phyloP scores from a whole-genome alignment of 2,888 invertebrate species.

The Didymodactylos carnosus region DNA sequence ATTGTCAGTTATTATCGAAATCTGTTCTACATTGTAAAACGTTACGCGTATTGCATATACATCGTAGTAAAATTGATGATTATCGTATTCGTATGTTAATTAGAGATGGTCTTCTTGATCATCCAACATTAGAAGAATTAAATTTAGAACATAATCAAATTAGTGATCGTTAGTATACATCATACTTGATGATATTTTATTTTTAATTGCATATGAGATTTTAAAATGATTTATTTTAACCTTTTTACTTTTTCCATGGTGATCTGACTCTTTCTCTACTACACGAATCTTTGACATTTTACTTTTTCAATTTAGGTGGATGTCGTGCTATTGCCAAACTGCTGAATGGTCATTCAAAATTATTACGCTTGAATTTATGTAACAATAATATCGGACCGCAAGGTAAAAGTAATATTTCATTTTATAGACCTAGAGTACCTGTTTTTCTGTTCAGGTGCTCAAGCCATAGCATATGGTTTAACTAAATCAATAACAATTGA shows the following conservation, averaged over 20 bases:
- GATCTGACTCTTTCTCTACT: no score
- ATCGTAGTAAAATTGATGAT: slow-evolving; percentile 24
- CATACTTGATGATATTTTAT: background rate
- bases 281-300: no score
- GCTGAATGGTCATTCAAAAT: slow-evolving; percentile 30
- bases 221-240: no score
- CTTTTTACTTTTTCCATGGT: no score
- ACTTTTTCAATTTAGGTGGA: slow-evolving; percentile 17
- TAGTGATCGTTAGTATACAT: slow-evolving; percentile 22
- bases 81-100: slow-evolving; percentile 32
- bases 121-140: slow-evolving; percentile 27
- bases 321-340: slow-evolving; percentile 34
- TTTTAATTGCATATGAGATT: background rate
- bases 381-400: slow-evolving; percentile 30
- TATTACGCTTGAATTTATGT: slow-evolving; percentile 24
- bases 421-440: background rate
- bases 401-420: background rate
- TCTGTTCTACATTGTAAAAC: slow-evolving; percentile 19
- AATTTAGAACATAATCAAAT: slow-evolving; percentile 34
- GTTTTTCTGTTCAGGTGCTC: slow-evolving; percentile 22
- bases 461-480: slow-evolving; percentile 33
- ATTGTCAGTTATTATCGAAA: slow-evolving; percentile 31
- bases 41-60: slow-evolving; percentile 3
- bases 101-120: slow-evolving; percentile 29
- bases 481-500: slow-evolving; percentile 30